Percentiles rank a stretch among this genome's conserved stretches.
phyloP scores from a whole-genome alignment of 1,140 invertebrate genomes.

The Heliconius nattereri region DNA sequence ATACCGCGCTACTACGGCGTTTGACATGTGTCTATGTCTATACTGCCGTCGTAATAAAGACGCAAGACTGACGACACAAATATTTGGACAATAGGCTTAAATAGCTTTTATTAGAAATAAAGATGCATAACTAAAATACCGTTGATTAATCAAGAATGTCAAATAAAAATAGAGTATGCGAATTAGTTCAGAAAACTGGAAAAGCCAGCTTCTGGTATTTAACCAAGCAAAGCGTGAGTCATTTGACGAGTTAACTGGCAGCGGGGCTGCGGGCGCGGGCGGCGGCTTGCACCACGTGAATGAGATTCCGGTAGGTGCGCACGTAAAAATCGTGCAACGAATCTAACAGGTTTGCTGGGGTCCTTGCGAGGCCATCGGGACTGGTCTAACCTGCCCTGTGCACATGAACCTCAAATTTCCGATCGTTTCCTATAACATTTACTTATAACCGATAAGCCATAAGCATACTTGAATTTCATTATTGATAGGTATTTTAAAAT shows the following conservation, averaged over 20 bases:
- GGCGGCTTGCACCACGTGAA: slow-evolving; percentile 74
- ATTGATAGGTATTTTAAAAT: background rate
- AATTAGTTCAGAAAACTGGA: slow-evolving; percentile 77
- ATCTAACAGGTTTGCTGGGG: slow-evolving; percentile 81
- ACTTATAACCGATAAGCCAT: slow-evolving; percentile 44
- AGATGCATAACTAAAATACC: background rate
- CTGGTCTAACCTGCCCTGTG: slow-evolving; percentile 80
- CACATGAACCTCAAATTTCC: slow-evolving; percentile 78
- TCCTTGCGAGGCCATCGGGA: slow-evolving; percentile 79
- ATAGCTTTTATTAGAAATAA: slow-evolving; percentile 6
- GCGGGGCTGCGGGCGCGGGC: slow-evolving; percentile 53
- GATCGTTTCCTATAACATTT: slow-evolving; percentile 73
- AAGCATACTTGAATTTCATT: background rate
- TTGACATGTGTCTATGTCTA: background rate
- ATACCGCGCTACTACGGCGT: too few species aligned
- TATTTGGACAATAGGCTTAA: background rate
- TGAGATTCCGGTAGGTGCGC: slow-evolving; percentile 80
- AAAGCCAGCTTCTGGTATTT: slow-evolving; percentile 78
- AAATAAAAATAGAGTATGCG: slow-evolving; percentile 65
- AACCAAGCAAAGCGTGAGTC: slow-evolving; percentile 75
- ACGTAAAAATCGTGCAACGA: slow-evolving; percentile 81
- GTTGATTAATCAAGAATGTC: slow-evolving; percentile 36
- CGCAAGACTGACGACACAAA: background rate
- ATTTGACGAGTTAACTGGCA: slow-evolving; percentile 78
- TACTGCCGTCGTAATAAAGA: background rate